Conservation (phyloP, 2,797 vertebrate species). For the Garrulus glandarius region DNA sequence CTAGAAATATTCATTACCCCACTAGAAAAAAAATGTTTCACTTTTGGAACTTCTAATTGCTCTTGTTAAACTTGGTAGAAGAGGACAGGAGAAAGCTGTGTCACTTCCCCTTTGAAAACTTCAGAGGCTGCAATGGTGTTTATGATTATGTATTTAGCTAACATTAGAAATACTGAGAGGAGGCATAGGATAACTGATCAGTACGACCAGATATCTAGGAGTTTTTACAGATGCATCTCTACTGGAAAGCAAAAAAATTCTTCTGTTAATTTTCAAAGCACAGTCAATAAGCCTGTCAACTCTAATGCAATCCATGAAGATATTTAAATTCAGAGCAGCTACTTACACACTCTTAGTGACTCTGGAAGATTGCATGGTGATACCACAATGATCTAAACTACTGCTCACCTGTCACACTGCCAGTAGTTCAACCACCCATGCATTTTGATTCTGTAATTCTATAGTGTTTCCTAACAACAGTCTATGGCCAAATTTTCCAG, state of each 20-base stretch:
- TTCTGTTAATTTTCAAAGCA: not conserved
- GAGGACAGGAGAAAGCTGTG: not conserved
- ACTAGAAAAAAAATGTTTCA: not conserved
- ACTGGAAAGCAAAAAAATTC: not conserved
- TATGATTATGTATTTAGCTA: not conserved
- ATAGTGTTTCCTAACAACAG: not conserved
- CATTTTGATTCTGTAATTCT: not conserved
- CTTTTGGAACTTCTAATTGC: not conserved
- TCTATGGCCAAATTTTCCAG: not conserved
- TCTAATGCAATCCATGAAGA: not conserved
- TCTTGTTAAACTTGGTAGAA: not conserved
- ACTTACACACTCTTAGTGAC: not conserved
- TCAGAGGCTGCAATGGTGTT: not conserved
- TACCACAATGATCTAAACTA: not conserved
- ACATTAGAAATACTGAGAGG: not conserved
- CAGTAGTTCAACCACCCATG: not conserved
- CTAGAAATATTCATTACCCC: not conserved
- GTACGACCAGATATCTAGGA: not conserved
- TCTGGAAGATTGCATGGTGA: not conserved
- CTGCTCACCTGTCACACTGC: not conserved
- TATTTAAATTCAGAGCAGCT: not conserved
- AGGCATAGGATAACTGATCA: not conserved
- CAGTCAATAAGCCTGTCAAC: not conserved
- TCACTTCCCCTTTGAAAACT: not conserved
- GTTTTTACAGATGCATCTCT: not conserved